Evolutionary conservation across 2,113 vertebrate genomes (phyloP).

Genomic region (Heptranchias perlo): DNA sequence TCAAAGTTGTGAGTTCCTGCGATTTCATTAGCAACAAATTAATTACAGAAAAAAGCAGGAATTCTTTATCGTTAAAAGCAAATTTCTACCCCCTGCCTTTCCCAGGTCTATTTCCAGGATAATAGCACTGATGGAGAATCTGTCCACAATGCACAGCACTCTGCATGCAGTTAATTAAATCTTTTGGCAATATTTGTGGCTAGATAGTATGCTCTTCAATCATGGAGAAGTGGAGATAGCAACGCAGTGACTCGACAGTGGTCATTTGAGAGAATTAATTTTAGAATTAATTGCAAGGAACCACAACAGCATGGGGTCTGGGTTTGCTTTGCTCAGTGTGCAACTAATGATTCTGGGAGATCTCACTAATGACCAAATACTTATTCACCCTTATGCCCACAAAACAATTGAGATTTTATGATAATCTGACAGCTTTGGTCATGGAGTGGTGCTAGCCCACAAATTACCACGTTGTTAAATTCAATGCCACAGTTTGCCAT

Average conservation of each 20-base stretch:
- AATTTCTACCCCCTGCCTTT: neutral
- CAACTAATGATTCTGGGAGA: neutral
- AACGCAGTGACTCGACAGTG: neutral
- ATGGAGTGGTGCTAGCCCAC: neutral
- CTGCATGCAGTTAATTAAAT: neutral
- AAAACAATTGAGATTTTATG: neutral
- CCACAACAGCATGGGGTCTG: neutral
- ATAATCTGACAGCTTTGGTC: neutral
- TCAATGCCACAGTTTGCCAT: neutral
- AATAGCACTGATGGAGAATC: neutral
- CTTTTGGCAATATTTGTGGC: neutral
- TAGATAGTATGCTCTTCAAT: neutral
- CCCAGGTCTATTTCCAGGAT: neutral
- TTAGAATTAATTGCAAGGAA: neutral
- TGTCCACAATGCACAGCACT: neutral
- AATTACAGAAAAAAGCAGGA: conserved; percentile 13
- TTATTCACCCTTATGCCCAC: neutral
- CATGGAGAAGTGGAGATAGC: neutral
- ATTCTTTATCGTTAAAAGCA: neutral
- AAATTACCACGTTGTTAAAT: neutral
- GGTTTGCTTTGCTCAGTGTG: neutral
- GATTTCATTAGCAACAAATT: conserved; percentile 7
- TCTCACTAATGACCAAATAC: neutral
- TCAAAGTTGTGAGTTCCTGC: neutral
- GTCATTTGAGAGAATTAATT: neutral